phyloP scores from a whole-genome alignment of 2,797 vertebrate genomes.

The Sarcoramphus papa region DNA sequence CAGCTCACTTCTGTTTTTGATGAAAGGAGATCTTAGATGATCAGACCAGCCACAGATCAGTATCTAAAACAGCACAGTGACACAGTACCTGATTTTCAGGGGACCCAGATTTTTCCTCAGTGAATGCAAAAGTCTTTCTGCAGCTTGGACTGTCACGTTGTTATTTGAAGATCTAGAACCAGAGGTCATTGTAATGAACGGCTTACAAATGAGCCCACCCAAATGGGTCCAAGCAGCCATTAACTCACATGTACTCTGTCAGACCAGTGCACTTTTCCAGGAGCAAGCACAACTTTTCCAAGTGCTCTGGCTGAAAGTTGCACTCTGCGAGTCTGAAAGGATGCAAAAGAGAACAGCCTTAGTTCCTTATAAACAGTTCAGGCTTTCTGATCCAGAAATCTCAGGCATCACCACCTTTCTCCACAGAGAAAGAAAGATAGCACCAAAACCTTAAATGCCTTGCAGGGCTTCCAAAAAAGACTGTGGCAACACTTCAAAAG shows the following conservation, averaged over 20 bases:
- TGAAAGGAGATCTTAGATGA: not conserved
- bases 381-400: not conserved
- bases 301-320: conserved; percentile 64
- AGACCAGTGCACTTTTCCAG: conserved; percentile 67
- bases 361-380: not conserved
- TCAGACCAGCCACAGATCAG: not conserved
- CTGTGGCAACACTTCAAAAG: not conserved
- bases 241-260: conserved; percentile 79
- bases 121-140: conserved; percentile 43
- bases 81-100: conserved; percentile 69
- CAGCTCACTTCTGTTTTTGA: not conserved
- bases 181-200: not conserved
- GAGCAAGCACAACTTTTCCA: conserved; percentile 69
- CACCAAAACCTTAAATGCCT: not conserved
- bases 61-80: not conserved
- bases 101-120: conserved; percentile 9
- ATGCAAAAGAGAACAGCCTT: not conserved
- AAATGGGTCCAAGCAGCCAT: not conserved
- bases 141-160: conserved; percentile 28
- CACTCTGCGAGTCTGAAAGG: conserved; percentile 75
- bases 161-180: conserved; percentile 68
- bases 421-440: not conserved
- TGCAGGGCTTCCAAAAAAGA: not conserved
- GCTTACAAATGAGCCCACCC: not conserved
- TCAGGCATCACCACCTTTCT: not conserved